These are phyloP conservation scores for Patiria miniata DNA, from an alignment of 35 echinoderm and acorn worm genomes.

Conservation along the genomic window DNA sequence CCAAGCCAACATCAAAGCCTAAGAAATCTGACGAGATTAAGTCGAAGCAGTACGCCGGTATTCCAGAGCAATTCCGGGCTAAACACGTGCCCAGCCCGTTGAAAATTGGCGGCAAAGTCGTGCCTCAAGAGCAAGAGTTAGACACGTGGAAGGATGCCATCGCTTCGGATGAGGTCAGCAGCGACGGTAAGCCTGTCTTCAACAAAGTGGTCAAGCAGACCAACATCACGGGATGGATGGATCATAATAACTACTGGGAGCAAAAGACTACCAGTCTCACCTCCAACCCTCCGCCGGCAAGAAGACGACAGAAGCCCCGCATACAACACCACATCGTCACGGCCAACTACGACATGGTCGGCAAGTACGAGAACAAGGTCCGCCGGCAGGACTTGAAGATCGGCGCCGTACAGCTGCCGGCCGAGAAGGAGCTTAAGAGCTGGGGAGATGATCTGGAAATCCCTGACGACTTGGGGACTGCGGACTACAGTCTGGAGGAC, in stretches of 20 bases:
- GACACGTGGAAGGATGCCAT: conserved; percentile 77
- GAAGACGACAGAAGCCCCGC: not conserved
- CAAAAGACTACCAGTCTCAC: not conserved
- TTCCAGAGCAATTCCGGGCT: conserved; percentile 59
- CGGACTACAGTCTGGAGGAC: conserved; percentile 40
- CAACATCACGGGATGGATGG: conserved; percentile 78
- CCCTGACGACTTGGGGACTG: conserved; percentile 51
- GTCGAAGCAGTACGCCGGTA: conserved; percentile 47
- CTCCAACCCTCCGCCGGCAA: not conserved
- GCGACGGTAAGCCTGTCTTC: conserved; percentile 62
- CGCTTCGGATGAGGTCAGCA: conserved; percentile 47
- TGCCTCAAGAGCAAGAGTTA: conserved; percentile 79
- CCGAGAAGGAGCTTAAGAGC: conserved; percentile 70
- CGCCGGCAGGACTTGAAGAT: conserved; percentile 57
- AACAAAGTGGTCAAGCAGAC: conserved; percentile 89
- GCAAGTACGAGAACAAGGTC: conserved; percentile 82
- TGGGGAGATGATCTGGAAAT: conserved; percentile 89
- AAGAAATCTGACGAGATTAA: conserved; percentile 47
- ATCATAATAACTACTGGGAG: conserved; percentile 82
- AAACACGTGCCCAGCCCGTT: conserved; percentile 45
- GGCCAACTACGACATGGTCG: conserved; percentile 71
- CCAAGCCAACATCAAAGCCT: conserved; percentile 24
- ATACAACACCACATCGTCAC: conserved; percentile 66
- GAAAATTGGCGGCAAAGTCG: conserved; percentile 65
- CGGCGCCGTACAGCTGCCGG: conserved; percentile 62